Percentiles rank a stretch among this genome's conserved stretches.
Conservation (phyloP, 2,797 vertebrate genomes). For the Acrocephalus scirpaceus region DNA sequence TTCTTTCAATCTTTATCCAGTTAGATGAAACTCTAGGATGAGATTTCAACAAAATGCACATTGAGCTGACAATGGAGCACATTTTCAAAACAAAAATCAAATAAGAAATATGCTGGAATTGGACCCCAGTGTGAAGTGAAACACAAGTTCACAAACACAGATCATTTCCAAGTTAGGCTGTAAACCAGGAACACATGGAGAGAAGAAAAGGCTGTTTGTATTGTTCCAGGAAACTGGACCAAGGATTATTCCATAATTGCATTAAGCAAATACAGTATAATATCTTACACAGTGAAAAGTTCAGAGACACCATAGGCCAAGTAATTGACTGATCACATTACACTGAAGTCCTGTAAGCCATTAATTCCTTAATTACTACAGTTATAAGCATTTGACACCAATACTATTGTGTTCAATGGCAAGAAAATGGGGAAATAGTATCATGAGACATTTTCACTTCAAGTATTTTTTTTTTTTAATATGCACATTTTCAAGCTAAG, state of each 20-base stretch:
- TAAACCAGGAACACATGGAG: constrained; percentile 58
- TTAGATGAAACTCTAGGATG: background rate
- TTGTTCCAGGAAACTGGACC: constrained; percentile 42
- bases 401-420: background rate
- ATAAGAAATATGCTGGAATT: background rate
- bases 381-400: background rate
- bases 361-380: background rate
- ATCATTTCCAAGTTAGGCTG: constrained; percentile 4
- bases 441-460: background rate
- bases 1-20: background rate
- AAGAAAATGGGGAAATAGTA: background rate
- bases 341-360: background rate
- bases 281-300: background rate
- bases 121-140: background rate
- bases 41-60: background rate
- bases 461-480: background rate
- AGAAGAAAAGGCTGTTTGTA: constrained; percentile 35
- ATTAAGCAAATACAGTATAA: constrained; percentile 15
- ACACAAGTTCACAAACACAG: constrained; percentile 27
- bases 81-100: constrained; percentile 19
- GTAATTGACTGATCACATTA: background rate
- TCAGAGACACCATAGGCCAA: background rate
- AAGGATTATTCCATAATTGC: constrained; percentile 50
- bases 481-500: background rate
- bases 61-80: background rate